Percentiles rank a stretch among this genome's conserved stretches.
These are phyloP conservation scores for Drosophila pseudotakahashii DNA, from an alignment of 2,888 invertebrate species.

Conservation along the genomic window DNA sequence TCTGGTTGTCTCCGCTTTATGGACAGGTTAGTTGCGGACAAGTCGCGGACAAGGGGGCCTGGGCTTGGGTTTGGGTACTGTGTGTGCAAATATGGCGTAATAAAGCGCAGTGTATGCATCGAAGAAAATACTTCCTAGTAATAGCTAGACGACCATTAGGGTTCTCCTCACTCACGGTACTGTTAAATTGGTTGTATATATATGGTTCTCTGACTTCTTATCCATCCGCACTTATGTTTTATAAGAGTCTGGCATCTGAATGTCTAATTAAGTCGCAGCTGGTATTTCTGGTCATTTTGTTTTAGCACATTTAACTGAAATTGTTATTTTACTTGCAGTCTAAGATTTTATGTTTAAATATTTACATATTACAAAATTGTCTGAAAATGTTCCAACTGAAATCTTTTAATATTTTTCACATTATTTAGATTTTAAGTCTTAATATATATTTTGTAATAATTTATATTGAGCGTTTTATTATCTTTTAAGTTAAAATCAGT, in stretches of 20 bases:
- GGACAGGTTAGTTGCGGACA: slow-evolving; percentile 17
- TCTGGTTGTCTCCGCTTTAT: slow-evolving; percentile 41
- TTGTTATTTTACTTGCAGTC: too few species aligned
- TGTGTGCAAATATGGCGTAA: slow-evolving; percentile 56
- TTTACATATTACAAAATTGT: too few species aligned
- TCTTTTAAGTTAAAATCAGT: too few species aligned
- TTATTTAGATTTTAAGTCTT: too few species aligned
- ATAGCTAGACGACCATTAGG: slow-evolving; percentile 11
- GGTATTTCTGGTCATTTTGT: background rate
- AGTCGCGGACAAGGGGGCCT: too few species aligned
- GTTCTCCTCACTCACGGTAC: slow-evolving; percentile 31
- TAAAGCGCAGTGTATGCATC: slow-evolving; percentile 58
- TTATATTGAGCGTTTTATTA: too few species aligned
- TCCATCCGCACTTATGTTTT: slow-evolving; percentile 25
- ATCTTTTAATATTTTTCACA: too few species aligned
- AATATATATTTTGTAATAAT: too few species aligned
- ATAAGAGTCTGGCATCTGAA: slow-evolving; percentile 1
- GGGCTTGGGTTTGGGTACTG: slow-evolving; percentile 1
- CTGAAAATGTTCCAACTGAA: too few species aligned
- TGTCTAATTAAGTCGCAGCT: background rate
- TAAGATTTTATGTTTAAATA: too few species aligned
- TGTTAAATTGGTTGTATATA: slow-evolving; percentile 21
- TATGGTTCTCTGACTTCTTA: slow-evolving; percentile 6
- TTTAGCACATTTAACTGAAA: too few species aligned
- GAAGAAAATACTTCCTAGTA: slow-evolving; percentile 29